Conservation (phyloP, 2,888 invertebrate species). For the Cryptus viduatorius region DNA sequence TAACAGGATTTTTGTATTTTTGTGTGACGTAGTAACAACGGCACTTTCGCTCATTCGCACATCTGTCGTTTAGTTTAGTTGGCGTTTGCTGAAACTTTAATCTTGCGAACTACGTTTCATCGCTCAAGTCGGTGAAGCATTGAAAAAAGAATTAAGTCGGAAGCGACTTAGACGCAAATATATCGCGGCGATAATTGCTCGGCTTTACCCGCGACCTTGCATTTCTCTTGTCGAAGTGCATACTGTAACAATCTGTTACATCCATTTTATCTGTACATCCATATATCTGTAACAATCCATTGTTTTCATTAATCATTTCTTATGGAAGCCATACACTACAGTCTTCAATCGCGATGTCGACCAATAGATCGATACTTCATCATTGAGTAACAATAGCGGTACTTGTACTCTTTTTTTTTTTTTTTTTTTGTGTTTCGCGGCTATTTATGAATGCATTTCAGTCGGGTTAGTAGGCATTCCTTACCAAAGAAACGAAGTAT, state of each 20-base stretch:
- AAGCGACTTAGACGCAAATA: conserved; percentile 4
- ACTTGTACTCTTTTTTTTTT: too few relatives aligned
- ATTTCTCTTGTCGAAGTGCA: not conserved
- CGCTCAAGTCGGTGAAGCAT: not conserved
- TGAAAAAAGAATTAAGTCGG: conserved; percentile 5
- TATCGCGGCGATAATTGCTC: conserved; percentile 8
- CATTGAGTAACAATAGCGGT: too few relatives aligned
- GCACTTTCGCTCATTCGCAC: not conserved
- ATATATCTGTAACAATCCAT: not conserved
- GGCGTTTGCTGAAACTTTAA: not conserved
- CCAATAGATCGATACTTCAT: too few relatives aligned
- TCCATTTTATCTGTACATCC: too few relatives aligned
- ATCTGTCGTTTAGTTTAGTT: not conserved
- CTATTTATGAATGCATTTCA: not conserved
- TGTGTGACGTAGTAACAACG: not conserved
- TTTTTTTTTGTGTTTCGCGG: not conserved
- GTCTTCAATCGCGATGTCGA: too few relatives aligned
- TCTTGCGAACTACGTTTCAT: not conserved
- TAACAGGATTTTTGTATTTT: not conserved
- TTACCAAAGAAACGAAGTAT: too few relatives aligned
- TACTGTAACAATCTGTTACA: not conserved
- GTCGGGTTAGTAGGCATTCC: not conserved
- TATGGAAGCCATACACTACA: too few relatives aligned
- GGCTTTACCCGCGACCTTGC: conserved; percentile 35
- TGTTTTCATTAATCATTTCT: too few relatives aligned